A percentile compares a stretch with the other conserved stretches of the same genome.
Evolutionary conservation across 2,797 vertebrate genomes (phyloP).

Genomic region (Stomatorhinus walkeri): DNA sequence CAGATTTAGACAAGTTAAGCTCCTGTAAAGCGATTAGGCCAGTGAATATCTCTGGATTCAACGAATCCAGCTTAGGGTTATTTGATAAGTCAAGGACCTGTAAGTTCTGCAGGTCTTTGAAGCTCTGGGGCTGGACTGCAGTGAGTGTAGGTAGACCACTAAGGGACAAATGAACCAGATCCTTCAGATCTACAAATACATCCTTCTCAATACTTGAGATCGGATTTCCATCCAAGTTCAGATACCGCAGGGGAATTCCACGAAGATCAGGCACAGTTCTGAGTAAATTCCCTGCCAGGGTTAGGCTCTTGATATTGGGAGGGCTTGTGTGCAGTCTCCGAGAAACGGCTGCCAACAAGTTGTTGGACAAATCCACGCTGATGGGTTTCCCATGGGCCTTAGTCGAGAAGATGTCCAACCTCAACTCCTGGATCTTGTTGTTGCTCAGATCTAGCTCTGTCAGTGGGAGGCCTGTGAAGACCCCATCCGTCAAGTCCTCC

Average conservation of each 20-base stretch:
- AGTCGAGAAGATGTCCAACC: conserved; percentile 65
- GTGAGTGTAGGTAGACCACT: conserved; percentile 61
- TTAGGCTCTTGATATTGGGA: conserved; percentile 76
- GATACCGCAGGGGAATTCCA: conserved; percentile 73
- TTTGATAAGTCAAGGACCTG: conserved; percentile 84
- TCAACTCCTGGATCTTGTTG: conserved; percentile 74
- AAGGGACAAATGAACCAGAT: conserved; percentile 78
- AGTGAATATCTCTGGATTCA: conserved; percentile 65
- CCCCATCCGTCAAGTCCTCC: conserved; percentile 61
- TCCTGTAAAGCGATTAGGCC: conserved; percentile 80
- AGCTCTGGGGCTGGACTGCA: conserved; percentile 63
- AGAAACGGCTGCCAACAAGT: conserved; percentile 60
- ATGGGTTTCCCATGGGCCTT: conserved; percentile 71
- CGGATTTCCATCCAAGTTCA: conserved; percentile 81
- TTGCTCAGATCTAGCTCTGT: conserved; percentile 83
- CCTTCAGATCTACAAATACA: conserved; percentile 67
- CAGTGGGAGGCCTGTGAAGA: conserved; percentile 78
- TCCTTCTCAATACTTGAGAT: conserved; percentile 60
- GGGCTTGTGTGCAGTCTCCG: conserved; percentile 38
- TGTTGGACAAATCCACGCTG: conserved; percentile 80
- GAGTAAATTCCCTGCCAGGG: conserved; percentile 75
- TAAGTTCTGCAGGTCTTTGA: conserved; percentile 69
- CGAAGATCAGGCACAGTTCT: conserved; percentile 60
- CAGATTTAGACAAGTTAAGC: conserved; percentile 78
- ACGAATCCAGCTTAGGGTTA: conserved; percentile 64